Base-by-base conservation (phyloP, 2,888 invertebrate genomes). In the Eugnorisma glareosa region DNA sequence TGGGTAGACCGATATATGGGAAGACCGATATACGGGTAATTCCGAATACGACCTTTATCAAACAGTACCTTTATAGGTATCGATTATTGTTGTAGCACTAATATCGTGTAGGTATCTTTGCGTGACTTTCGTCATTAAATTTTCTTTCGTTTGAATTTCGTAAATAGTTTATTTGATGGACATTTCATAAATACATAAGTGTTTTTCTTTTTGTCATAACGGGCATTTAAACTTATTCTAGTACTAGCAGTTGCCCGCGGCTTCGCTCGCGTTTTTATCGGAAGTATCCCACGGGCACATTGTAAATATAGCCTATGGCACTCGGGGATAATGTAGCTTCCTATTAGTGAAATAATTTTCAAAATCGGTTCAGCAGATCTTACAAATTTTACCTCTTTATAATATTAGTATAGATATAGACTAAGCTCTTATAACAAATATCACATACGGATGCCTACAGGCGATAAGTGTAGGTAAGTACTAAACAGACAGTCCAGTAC, bases 21-120 rank as follows among this genome's bases (percentile, higher is more conserved):
- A 84, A 73, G 57, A 64, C 68, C 40, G 61, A 74, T 74, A 66
- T 78, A 66, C 35, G 31, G 37, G 71, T 85, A 71, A 83, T 82
- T 72, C 54, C 31, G 37, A 77, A 72, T 69, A 69, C 77, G 54
- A 61, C 35, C 54, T 64, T 76, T 80, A 72, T 76, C 13, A 40
- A 64, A 64, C 40, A n/a, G n/a, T 40, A n/a, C n/a, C 8, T 40
- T n/a, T n/a, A n/a, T 28, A n/a, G 2, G 24, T 61, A 75, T 67
- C 40, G n/a, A 71, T 75, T n/a, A 71, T 31, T 71, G 24, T 28
- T 24, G 51, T 66, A 37, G 59, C 10, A 21, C 28, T n/a, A 69
- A 37, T 21, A 54, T 71, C 40, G 43, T n/a, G 6, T 37, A 61
- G n/a, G n/a, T 67, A 48, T 28, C 54, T 82, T 79, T 67, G 82